Conservation (phyloP, 2,797 vertebrate genomes). For the Tokudaia muenninki region DNA sequence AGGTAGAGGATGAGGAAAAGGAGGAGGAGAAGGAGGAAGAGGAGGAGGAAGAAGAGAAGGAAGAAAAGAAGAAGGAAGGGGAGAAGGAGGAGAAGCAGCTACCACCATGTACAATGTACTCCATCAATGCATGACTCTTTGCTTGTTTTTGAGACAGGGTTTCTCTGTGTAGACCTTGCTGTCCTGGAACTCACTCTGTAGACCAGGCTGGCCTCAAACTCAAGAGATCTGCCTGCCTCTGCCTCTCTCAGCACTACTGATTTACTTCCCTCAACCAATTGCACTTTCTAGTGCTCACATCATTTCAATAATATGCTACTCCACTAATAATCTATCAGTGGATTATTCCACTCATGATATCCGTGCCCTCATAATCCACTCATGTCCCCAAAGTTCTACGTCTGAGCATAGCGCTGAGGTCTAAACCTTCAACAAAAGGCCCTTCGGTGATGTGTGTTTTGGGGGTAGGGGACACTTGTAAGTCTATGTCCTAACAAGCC, state of each 20-base stretch:
- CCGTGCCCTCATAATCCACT: neutral
- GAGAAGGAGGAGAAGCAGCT: neutral
- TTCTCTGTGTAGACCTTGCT: too few relatives aligned
- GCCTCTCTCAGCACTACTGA: too few relatives aligned
- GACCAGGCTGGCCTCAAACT: too few relatives aligned
- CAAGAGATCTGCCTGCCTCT: too few relatives aligned
- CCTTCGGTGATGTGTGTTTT: neutral
- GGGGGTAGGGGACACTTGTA: neutral
- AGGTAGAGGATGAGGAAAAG: neutral
- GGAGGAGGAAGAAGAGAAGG: neutral
- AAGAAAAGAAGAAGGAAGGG: fast-evolving
- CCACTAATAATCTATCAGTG: neutral
- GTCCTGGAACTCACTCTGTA: too few relatives aligned
- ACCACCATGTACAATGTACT: neutral
- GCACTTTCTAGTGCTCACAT: neutral
- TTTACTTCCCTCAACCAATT: neutral
- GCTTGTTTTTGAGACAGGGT: too few relatives aligned
- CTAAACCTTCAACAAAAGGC: neutral
- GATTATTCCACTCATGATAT: neutral
- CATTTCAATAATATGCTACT: neutral
- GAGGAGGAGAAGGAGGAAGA: too few relatives aligned
- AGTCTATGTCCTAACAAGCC: neutral
- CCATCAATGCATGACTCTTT: too few relatives aligned
- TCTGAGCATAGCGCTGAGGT: neutral
- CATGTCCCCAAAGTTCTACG: neutral